Percentiles rank a stretch among this genome's conserved stretches.
Conservation (phyloP, 2,888 invertebrate genomes). For the Esperia sulphurella region DNA sequence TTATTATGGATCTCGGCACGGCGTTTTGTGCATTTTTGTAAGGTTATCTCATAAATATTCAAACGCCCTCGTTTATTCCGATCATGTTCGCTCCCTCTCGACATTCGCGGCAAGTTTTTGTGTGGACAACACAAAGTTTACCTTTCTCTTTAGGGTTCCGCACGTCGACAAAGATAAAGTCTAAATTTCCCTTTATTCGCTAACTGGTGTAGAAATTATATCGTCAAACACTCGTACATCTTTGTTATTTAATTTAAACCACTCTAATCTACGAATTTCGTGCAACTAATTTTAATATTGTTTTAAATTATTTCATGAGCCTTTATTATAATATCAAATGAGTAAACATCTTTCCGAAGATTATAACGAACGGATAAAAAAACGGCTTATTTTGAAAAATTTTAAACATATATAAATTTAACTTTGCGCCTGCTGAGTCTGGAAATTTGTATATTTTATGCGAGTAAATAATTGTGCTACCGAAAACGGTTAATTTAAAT, state of each 20-base stretch:
- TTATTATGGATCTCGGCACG: constrained; percentile 24
- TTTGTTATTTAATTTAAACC: constrained; percentile 1
- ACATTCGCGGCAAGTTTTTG: constrained; percentile 20
- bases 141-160: constrained; percentile 14
- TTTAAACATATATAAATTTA: too few species aligned
- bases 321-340: constrained; percentile 10
- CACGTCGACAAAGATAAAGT: background rate
- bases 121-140: constrained; percentile 20
- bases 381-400: too few species aligned
- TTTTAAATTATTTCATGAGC: constrained; percentile 1
- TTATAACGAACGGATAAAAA: constrained; percentile 14
- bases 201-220: background rate
- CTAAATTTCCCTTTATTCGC: background rate
- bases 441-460: too few species aligned
- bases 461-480: too few species aligned
- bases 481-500: too few species aligned
- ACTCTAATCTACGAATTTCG: constrained; percentile 1
- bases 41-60: constrained; percentile 47
- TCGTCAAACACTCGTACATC: background rate
- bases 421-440: too few species aligned
- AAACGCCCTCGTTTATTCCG: constrained; percentile 22
- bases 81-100: constrained; percentile 17
- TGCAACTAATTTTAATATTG: constrained; percentile 1
- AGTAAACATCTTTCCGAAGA: constrained; percentile 7
- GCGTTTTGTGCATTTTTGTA: constrained; percentile 39